Conservation (phyloP, 2,888 invertebrate genomes). For the Willowsia nigromaculata region DNA sequence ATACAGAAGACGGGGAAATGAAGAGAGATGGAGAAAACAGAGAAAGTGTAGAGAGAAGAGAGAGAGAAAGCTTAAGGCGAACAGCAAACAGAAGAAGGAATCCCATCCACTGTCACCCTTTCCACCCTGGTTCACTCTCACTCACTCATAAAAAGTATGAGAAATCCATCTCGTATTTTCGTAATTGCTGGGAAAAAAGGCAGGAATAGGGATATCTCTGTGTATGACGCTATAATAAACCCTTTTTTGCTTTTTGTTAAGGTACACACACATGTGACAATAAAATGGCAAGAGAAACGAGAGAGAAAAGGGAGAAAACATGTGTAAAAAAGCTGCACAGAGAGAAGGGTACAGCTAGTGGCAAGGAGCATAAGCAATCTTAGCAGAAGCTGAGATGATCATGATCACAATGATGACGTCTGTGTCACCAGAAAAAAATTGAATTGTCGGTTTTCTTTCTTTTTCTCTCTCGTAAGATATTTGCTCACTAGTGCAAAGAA, state of each 20-base stretch:
- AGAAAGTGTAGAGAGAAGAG: not conserved
- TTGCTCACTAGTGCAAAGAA: not conserved
- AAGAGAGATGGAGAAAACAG: not conserved
- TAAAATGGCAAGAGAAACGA: not conserved
- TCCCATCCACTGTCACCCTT: slow-evolving; percentile 63
- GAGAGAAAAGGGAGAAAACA: not conserved
- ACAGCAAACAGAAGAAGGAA: slow-evolving; percentile 63
- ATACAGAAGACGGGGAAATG: not conserved
- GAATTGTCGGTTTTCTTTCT: slow-evolving; percentile 19
- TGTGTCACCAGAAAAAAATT: slow-evolving; percentile 30
- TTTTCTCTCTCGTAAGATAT: not conserved
- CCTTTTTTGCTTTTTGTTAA: no score
- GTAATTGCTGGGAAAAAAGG: slow-evolving; percentile 18
- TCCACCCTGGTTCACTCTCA: slow-evolving; percentile 57
- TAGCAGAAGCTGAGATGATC: not conserved
- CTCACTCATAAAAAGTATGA: slow-evolving; percentile 29
- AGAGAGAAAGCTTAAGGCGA: slow-evolving; percentile 57
- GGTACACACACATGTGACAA: slow-evolving; percentile 11
- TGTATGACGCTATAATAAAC: no score
- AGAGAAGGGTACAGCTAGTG: not conserved
- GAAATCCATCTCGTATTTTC: slow-evolving; percentile 49
- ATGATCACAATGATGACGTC: slow-evolving; percentile 33
- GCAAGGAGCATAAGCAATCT: slow-evolving; percentile 26
- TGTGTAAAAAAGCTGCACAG: not conserved
- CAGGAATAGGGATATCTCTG: no score